Conservation (phyloP, 1,140 invertebrate species). For the Chrysomallon squamiferum region DNA sequence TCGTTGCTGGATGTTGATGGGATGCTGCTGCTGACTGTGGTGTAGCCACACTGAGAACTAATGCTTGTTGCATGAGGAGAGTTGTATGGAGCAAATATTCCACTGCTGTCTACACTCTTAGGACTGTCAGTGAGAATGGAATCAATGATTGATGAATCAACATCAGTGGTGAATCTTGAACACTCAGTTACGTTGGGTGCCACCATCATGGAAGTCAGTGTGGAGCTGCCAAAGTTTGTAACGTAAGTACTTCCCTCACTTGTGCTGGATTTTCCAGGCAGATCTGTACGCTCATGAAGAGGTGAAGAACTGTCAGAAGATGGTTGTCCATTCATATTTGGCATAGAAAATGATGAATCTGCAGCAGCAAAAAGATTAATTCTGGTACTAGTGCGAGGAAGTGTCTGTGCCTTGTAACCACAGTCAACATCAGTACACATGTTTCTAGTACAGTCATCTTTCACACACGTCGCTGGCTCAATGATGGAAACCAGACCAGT, state of each 20-base stretch:
- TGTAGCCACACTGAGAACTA: conserved; percentile 35
- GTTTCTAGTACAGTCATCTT: conserved; percentile 19
- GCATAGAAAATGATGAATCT: conserved; percentile 36
- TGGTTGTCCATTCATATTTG: conserved; percentile 30
- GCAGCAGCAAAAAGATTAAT: conserved; percentile 20
- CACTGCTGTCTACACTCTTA: conserved; percentile 47
- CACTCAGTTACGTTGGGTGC: not conserved
- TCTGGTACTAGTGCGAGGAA: conserved; percentile 41
- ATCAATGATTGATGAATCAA: conserved; percentile 34
- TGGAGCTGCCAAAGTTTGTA: conserved; percentile 9
- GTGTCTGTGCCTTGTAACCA: conserved; percentile 33
- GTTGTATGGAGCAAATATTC: conserved; percentile 49
- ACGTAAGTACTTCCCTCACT: conserved; percentile 12
- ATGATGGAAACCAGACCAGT: conserved; percentile 26
- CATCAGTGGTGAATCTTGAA: conserved; percentile 4
- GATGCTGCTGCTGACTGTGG: conserved; percentile 26
- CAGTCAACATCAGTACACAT: conserved; percentile 15
- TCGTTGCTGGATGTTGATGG: conserved; percentile 15
- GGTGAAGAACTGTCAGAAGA: conserved; percentile 18
- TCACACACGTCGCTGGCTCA: conserved; percentile 16
- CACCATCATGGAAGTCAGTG: not conserved
- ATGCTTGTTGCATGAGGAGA: conserved; percentile 36
- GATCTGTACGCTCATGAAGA: conserved; percentile 31
- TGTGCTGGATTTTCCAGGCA: conserved; percentile 46
- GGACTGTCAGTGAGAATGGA: conserved; percentile 54